Conservation (phyloP, 1,140 invertebrate genomes). For the Bicyclus anynana region DNA sequence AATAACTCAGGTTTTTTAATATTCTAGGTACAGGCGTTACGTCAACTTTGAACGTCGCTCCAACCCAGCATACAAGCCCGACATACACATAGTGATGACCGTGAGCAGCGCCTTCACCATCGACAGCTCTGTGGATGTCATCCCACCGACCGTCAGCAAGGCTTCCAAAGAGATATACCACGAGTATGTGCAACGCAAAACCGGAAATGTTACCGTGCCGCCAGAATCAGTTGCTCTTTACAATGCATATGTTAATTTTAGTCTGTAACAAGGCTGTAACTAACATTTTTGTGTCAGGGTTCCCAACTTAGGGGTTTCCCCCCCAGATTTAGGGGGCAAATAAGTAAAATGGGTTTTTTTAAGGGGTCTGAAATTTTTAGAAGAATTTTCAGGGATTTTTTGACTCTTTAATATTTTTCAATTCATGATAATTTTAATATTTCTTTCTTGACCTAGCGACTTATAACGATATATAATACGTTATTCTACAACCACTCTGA, state of each 20-base stretch:
- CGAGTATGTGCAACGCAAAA: conserved; percentile 78
- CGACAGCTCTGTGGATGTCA: conserved; percentile 74
- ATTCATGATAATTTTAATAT: too few relatives aligned
- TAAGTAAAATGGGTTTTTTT: too few relatives aligned
- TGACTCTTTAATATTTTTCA: too few relatives aligned
- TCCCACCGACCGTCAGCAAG: conserved; percentile 80
- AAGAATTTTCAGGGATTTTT: too few relatives aligned
- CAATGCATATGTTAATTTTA: conserved; percentile 61
- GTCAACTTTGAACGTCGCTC: conserved; percentile 78
- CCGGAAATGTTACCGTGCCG: conserved; percentile 42
- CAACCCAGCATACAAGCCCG: conserved; percentile 72
- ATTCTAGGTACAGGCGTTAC: conserved; percentile 86
- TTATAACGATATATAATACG: too few relatives aligned
- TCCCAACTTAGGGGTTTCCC: too few relatives aligned
- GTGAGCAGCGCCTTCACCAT: conserved; percentile 79
- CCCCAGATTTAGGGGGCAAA: too few relatives aligned
- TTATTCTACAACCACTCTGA: too few relatives aligned
- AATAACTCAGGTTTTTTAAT: too few relatives aligned
- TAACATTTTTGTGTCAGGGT: background rate
- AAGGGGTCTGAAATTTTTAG: too few relatives aligned
- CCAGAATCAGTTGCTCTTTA: conserved; percentile 50
- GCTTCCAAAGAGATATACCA: conserved; percentile 82
- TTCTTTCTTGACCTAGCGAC: too few relatives aligned
- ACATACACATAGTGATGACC: conserved; percentile 72
- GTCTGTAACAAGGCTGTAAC: background rate